These are phyloP conservation scores for Leptothorax acervorum DNA, from an alignment of 2,888 invertebrate species.

Conservation along the genomic window DNA sequence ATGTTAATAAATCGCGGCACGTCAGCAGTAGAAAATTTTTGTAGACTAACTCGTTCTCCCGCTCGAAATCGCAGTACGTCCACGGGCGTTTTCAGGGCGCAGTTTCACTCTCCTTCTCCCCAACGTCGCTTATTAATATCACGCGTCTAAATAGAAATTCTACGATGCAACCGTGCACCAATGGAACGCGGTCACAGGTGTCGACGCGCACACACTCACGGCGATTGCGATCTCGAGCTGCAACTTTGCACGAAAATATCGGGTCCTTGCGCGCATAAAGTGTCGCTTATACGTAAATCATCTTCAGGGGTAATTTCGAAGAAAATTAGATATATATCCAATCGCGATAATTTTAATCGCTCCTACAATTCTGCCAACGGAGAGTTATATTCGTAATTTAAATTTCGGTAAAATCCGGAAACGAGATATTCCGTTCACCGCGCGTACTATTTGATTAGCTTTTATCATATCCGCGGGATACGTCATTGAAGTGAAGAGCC, in stretches of 20 bases:
- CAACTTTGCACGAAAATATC: slow-evolving; percentile 10
- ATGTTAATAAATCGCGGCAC: slow-evolving; percentile 63
- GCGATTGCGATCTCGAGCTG: slow-evolving; percentile 5
- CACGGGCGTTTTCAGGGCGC: slow-evolving; percentile 47
- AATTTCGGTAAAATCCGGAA: slow-evolving; percentile 6
- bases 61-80: neutral
- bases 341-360: neutral
- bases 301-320: slow-evolving; percentile 13
- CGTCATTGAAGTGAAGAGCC: neutral
- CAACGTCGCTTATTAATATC: slow-evolving; percentile 77
- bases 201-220: slow-evolving; percentile 33
- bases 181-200: slow-evolving; percentile 80
- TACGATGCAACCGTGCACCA: slow-evolving; percentile 69
- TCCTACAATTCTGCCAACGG: neutral
- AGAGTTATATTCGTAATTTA: slow-evolving; percentile 18
- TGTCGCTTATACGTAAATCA: neutral
- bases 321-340: neutral
- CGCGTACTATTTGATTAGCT: neutral
- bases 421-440: neutral
- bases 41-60: slow-evolving; percentile 64
- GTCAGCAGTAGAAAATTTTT: slow-evolving; percentile 75
- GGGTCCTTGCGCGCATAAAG: neutral
- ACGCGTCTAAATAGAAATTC: slow-evolving; percentile 73
- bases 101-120: neutral
- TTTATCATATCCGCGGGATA: neutral